These are phyloP conservation scores for Lamellibrachia satsuma DNA, from an alignment of 2,888 invertebrate species.

Conservation along the genomic window DNA sequence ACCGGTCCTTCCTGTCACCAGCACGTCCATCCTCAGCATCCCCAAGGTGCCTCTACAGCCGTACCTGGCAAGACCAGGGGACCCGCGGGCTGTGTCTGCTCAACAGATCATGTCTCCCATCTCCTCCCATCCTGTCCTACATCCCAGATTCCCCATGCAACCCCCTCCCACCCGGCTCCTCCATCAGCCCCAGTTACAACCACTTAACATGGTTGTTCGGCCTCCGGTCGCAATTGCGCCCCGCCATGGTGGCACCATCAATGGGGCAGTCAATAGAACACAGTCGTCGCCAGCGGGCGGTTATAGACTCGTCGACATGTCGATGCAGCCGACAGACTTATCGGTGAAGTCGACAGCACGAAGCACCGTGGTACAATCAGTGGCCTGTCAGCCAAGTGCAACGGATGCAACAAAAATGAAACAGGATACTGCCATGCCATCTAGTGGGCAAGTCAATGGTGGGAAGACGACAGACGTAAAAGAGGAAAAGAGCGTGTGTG, in stretches of 20 bases:
- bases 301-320: background rate
- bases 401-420: background rate
- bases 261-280: background rate
- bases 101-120: background rate
- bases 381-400: background rate
- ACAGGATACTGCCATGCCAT: background rate
- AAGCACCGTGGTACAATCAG: background rate
- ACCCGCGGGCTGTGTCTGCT: background rate
- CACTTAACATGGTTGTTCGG: background rate
- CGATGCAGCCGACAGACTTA: constrained; percentile 1
- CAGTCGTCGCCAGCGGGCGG: background rate
- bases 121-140: background rate
- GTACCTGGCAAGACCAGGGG: background rate
- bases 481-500: background rate
- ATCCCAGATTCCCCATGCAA: background rate
- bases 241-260: background rate
- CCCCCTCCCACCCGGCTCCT: background rate
- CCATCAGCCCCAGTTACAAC: background rate
- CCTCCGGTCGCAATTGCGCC: background rate
- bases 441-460: background rate
- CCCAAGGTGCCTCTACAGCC: constrained; percentile 6
- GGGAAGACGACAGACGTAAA: background rate
- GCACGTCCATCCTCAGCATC: background rate
- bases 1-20: background rate
- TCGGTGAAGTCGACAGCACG: background rate